Evolutionary conservation across 1,140 invertebrate species (phyloP).

Genomic region (Papilio machaon): DNA sequence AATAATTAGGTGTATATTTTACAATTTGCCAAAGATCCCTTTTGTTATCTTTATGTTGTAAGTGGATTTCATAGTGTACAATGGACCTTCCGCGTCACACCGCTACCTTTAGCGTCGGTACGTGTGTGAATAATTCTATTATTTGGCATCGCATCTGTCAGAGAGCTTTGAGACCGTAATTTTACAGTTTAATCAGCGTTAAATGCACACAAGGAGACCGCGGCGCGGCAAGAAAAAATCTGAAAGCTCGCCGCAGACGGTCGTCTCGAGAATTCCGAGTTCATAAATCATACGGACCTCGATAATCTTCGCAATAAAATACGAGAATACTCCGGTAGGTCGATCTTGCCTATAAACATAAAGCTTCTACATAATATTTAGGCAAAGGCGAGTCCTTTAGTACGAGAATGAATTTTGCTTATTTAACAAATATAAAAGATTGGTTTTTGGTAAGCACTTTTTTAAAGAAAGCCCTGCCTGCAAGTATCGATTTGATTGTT

Average conservation of each 20-base stretch:
- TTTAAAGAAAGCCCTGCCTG: background rate
- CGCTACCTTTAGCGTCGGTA: constrained; percentile 58
- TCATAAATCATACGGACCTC: constrained; percentile 72
- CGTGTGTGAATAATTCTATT: constrained; percentile 77
- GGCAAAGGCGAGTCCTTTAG: background rate
- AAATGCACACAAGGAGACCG: constrained; percentile 75
- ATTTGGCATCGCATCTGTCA: constrained; percentile 78
- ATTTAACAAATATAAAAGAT: background rate
- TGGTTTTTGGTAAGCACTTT: background rate
- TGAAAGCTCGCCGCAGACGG: constrained; percentile 56
- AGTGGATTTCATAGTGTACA: constrained; percentile 75
- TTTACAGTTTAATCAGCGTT: constrained; percentile 82
- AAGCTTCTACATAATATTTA: constrained; percentile 17
- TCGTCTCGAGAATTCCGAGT: constrained; percentile 63
- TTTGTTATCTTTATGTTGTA: constrained; percentile 76
- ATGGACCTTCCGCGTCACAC: constrained; percentile 65
- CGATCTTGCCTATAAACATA: constrained; percentile 48
- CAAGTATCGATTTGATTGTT: background rate
- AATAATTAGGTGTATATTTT: constrained; percentile 80
- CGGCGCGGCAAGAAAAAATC: constrained; percentile 62
- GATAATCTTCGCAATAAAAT: constrained; percentile 69
- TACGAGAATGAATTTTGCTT: background rate
- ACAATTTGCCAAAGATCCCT: constrained; percentile 79
- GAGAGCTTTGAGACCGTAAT: constrained; percentile 70
- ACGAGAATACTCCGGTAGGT: constrained; percentile 51